Conservation (phyloP, 2,888 invertebrate species). For the Holacanthella duospinosa region DNA sequence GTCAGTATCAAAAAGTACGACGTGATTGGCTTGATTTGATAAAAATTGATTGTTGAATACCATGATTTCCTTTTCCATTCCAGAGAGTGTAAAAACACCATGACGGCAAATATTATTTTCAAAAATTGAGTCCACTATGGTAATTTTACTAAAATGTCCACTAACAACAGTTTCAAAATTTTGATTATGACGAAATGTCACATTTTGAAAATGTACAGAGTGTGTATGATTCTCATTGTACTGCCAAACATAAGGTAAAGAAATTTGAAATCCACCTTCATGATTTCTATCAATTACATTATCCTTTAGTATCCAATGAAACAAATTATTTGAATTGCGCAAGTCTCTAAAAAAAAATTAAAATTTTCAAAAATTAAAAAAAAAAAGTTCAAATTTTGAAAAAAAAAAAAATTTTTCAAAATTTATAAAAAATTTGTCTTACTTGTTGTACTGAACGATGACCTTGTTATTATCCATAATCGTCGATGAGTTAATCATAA, state of each 20-base stretch:
- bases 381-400: background rate
- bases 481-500: conserved; percentile 73
- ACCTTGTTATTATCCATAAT: conserved; percentile 81
- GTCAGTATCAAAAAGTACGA: conserved; percentile 77
- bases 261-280: conserved; percentile 75
- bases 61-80: conserved; percentile 92
- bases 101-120: conserved; percentile 70
- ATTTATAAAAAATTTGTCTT: conserved; percentile 2
- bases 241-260: conserved; percentile 88
- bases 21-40: conserved; percentile 66
- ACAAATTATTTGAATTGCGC: conserved; percentile 90
- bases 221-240: conserved; percentile 91
- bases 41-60: conserved; percentile 70
- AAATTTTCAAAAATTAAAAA: background rate
- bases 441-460: conserved; percentile 68
- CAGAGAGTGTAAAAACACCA: conserved; percentile 68
- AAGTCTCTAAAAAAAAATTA: conserved; percentile 58
- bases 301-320: conserved; percentile 83
- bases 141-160: conserved; percentile 85
- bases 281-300: conserved; percentile 74
- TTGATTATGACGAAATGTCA: conserved; percentile 74
- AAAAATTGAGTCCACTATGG: conserved; percentile 74
- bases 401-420: no score
- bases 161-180: conserved; percentile 75
- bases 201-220: conserved; percentile 73